These are phyloP conservation scores for Rhodinocichla rosea DNA, from an alignment of 2,113 vertebrate species.

Conservation along the genomic window DNA sequence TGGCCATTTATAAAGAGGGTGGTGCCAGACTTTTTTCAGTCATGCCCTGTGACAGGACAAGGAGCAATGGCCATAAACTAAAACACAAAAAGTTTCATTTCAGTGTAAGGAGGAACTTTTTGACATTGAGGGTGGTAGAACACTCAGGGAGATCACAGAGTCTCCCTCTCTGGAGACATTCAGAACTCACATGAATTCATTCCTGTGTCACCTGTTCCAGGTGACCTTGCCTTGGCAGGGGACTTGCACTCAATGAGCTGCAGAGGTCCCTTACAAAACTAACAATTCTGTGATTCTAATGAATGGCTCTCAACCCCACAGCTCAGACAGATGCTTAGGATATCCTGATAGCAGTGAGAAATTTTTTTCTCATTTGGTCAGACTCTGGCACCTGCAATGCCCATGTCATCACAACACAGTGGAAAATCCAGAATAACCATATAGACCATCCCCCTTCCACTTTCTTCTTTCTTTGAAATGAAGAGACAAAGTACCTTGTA, in stretches of 20 bases:
- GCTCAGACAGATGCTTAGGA: not conserved
- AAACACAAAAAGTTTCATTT: not conserved
- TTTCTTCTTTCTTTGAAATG: not conserved
- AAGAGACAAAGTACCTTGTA: not conserved
- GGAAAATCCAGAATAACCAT: not conserved
- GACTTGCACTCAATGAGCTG: not conserved
- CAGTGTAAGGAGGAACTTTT: rapidly evolving
- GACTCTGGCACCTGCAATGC: not conserved
- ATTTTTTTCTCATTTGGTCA: not conserved
- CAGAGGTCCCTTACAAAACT: not conserved
- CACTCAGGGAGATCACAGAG: not conserved
- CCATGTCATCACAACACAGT: not conserved
- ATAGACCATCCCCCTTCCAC: not conserved
- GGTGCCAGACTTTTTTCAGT: not conserved
- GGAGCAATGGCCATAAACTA: not conserved
- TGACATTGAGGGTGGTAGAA: not conserved
- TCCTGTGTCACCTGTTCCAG: not conserved
- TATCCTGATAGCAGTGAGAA: not conserved
- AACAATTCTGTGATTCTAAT: not conserved
- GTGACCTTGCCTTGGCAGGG: not conserved
- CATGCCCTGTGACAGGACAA: not conserved
- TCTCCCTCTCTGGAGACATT: not conserved
- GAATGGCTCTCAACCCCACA: rapidly evolving
- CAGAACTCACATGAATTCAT: not conserved
- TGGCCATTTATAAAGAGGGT: not conserved